Evolutionary conservation across 1,140 invertebrate genomes (phyloP), one percentile per base, ranked within the genome.

Genomic region (Centruroides sculpturatus): DNA sequence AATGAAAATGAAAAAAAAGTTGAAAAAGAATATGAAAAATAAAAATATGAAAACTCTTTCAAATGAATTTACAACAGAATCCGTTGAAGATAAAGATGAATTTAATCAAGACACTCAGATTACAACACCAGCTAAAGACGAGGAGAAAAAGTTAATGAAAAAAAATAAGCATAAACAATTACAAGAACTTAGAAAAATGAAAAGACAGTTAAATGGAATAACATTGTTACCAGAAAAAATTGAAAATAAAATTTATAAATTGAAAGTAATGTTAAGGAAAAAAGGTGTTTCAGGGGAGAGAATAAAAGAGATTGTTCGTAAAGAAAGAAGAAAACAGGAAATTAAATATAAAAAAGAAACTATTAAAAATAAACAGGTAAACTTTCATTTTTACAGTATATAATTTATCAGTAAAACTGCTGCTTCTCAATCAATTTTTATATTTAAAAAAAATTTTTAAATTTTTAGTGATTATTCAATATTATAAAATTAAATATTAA

Each of bases 291-390:
- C 64, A 3, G 47, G 47, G 3, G 58, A 56, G 52, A 47, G n/a
- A 12, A 66, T 66, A 13, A 57, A 52, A 54, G 51, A 64, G 4
- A 58, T 63, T 23, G 48, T 60, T 3, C 53, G 62, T 3, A 58
- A 63, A 55, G 54, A 60, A 23, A 59, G 64, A 47, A 54, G 62
- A 9, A 60, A 58, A 60, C 62, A 57, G 51, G 62, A 66, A 56
- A 10, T 58, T 3, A 56, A 62, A 35, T 61, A 60, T 56, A 13
- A 57, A 34, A 65, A 65, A 57, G 41, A 41, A 41, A 41, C 41
- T 8, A 41, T 6, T 41, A 41, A 41, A 41, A 41, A 41, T 41
- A 41, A 41, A 41, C 5, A 41, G 41, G 41, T 41, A 41, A 41
- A 6, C 8, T 41, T 41, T 41, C 23, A 23, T 23, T 23, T 23